phyloP scores from a whole-genome alignment of 2,113 vertebrate genomes.

The Romanogobio albipinnatus region DNA sequence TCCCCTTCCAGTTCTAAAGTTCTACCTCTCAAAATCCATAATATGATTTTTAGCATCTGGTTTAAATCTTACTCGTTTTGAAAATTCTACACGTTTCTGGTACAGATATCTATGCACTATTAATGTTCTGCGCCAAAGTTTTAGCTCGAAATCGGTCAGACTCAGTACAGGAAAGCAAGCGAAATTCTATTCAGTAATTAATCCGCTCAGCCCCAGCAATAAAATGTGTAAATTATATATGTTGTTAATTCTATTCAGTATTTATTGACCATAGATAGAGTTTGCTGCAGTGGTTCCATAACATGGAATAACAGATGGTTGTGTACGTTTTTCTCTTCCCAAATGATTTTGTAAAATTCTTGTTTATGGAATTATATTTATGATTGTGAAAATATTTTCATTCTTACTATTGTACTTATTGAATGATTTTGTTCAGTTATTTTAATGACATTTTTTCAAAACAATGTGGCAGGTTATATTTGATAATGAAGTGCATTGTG shows the following conservation, averaged over 20 bases:
- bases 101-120: conserved; percentile 32
- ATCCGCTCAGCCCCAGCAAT: conserved; percentile 45
- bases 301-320: not conserved
- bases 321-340: conserved; percentile 19
- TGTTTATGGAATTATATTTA: conserved; percentile 40
- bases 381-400: conserved; percentile 34
- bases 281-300: conserved; percentile 73
- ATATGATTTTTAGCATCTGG: not conserved
- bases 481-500: conserved; percentile 11
- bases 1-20: not conserved
- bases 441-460: not conserved
- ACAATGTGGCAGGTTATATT: conserved; percentile 22
- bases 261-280: conserved; percentile 69
- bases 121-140: not conserved
- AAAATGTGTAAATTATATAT: conserved; percentile 74
- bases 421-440: conserved; percentile 11
- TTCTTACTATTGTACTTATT: conserved; percentile 11
- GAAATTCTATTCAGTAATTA: conserved; percentile 1
- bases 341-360: conserved; percentile 39
- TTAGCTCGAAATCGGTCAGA: not conserved
- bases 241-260: conserved; percentile 72
- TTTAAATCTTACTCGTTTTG: not conserved
- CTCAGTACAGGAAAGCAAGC: not conserved
- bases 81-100: not conserved
- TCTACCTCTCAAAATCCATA: not conserved